These are phyloP conservation scores for Salticus scenicus DNA, from an alignment of 2,888 invertebrate species.

Conservation along the genomic window DNA sequence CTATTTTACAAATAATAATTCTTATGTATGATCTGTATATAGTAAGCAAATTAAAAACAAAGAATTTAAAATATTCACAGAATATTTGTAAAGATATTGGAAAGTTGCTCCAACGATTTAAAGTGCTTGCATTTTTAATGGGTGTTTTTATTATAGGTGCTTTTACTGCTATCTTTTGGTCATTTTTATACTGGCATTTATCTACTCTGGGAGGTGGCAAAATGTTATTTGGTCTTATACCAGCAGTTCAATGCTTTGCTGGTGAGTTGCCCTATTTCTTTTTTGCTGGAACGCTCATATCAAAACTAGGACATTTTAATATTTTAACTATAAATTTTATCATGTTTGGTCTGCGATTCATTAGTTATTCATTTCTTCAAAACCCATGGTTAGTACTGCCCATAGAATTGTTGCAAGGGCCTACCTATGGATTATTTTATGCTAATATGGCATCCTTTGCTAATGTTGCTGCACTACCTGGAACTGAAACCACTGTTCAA, in stretches of 20 bases:
- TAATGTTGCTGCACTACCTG: slow-evolving; percentile 54
- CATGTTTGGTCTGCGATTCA: slow-evolving; percentile 86
- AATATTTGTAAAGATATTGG: slow-evolving; percentile 62
- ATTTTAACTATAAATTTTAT: slow-evolving; percentile 89
- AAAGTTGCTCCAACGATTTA: slow-evolving; percentile 28
- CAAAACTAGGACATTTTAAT: slow-evolving; percentile 86
- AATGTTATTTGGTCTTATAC: slow-evolving; percentile 68
- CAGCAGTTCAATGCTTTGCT: slow-evolving; percentile 70
- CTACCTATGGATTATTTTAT: slow-evolving; percentile 92
- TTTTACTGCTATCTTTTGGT: slow-evolving; percentile 71
- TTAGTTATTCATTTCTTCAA: slow-evolving; percentile 85
- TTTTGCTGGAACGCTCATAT: slow-evolving; percentile 82
- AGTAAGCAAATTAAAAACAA: slow-evolving; percentile 48
- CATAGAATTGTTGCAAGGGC: slow-evolving; percentile 89
- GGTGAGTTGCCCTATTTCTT: slow-evolving; percentile 73
- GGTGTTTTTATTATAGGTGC: slow-evolving; percentile 69
- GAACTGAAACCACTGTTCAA: slow-evolving; percentile 84
- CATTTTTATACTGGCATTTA: slow-evolving; percentile 71
- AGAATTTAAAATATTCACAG: slow-evolving; percentile 56
- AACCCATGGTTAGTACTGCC: slow-evolving; percentile 90
- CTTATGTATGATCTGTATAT: slow-evolving; percentile 51
- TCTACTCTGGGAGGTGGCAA: slow-evolving; percentile 53
- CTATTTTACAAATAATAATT: slow-evolving; percentile 40
- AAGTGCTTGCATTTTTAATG: slow-evolving; percentile 55
- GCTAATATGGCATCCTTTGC: slow-evolving; percentile 73